Evolutionary conservation across 2,797 vertebrate species (phyloP).

Genomic region (Ctenopoma kingsleyae): DNA sequence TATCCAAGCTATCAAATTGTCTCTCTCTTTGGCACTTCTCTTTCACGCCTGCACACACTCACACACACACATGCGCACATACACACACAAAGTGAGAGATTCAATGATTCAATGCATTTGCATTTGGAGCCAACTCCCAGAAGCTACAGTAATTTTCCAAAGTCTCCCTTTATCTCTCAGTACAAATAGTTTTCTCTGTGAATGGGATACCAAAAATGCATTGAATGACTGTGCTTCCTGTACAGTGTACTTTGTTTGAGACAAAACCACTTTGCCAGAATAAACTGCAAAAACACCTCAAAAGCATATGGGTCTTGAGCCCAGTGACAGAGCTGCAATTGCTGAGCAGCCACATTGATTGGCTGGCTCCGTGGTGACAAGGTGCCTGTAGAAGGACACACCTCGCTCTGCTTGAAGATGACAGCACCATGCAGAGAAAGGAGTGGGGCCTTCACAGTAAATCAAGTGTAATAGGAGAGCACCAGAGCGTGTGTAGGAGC

Average conservation of each 20-base stretch:
- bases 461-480: conserved; percentile 81
- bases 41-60: conserved; percentile 29
- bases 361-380: conserved; percentile 58
- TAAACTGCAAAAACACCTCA: conserved; percentile 46
- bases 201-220: conserved; percentile 38
- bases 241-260: conserved; percentile 53
- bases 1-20: conserved; percentile 46
- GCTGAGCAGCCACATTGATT: conserved; percentile 38
- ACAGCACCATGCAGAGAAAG: conserved; percentile 79
- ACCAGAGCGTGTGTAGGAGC: conserved; percentile 76
- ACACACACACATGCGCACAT: conserved; percentile 18
- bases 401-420: conserved; percentile 71
- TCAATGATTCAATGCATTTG: conserved; percentile 35
- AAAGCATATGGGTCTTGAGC: conserved; percentile 43
- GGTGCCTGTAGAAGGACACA: conserved; percentile 58
- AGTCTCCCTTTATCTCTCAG: conserved; percentile 48
- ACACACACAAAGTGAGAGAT: conserved; percentile 63
- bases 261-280: conserved; percentile 46
- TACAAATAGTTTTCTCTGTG: conserved; percentile 33
- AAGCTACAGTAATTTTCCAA: conserved; percentile 45
- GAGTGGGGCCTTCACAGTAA: conserved; percentile 61
- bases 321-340: conserved; percentile 35
- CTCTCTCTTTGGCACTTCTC: conserved; percentile 71
- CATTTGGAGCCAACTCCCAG: conserved; percentile 53
- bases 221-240: conserved; percentile 58